These are phyloP conservation scores for Archips crataeganus DNA, from an alignment of 2,888 invertebrate genomes.

Conservation along the genomic window DNA sequence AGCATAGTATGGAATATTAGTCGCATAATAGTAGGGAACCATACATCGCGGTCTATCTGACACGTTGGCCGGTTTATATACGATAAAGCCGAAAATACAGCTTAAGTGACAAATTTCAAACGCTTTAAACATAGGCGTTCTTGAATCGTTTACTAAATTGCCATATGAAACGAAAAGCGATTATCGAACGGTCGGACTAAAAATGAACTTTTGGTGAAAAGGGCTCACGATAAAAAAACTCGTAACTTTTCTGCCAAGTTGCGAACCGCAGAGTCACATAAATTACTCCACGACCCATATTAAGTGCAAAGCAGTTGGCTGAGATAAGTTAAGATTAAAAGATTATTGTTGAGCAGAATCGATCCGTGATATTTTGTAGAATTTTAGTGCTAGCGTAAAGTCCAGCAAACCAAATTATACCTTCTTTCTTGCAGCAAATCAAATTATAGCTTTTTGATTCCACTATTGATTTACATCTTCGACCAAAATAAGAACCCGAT, in stretches of 20 bases:
- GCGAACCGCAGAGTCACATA: constrained; percentile 13
- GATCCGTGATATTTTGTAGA: no score
- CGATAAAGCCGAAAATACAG: no score
- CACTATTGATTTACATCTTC: no score
- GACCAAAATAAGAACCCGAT: no score
- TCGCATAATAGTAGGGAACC: no score
- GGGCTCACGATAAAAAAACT: constrained; percentile 9
- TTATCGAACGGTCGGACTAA: background rate
- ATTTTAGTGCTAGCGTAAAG: no score
- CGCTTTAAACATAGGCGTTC: background rate
- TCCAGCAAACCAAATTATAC: background rate
- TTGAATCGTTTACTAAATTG: background rate
- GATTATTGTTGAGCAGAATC: background rate
- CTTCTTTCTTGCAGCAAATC: no score
- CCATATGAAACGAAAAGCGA: background rate
- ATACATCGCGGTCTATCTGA: no score
- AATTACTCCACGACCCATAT: constrained; percentile 3
- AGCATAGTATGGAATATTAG: no score
- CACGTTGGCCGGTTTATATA: no score
- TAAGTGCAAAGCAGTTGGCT: constrained; percentile 6
- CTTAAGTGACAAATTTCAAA: background rate
- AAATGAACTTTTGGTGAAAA: background rate
- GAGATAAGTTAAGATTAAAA: constrained; percentile 13
- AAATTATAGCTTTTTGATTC: no score
- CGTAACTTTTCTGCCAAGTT: constrained; percentile 3